Conservation (phyloP, 1,140 invertebrate genomes). For the Cotesia chilonis region DNA sequence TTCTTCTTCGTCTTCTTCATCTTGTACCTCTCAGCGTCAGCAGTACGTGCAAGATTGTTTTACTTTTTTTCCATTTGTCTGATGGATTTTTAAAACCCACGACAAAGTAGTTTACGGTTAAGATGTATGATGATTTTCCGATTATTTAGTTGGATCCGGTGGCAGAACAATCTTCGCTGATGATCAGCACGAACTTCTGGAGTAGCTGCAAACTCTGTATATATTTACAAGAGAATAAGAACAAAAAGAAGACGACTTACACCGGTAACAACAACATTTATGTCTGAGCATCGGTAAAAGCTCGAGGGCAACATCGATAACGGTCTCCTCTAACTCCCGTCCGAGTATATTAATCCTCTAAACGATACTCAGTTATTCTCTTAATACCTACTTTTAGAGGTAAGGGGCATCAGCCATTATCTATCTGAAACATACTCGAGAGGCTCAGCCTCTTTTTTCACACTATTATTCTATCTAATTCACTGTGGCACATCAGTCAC, state of each 20-base stretch:
- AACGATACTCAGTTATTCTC: constrained; percentile 51
- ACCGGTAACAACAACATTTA: neutral
- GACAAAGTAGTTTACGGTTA: constrained; percentile 26
- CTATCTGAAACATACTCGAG: neutral
- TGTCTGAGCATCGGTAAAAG: constrained; percentile 27
- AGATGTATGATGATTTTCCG: constrained; percentile 29
- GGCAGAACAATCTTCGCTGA: constrained; percentile 49
- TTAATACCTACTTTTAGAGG: constrained; percentile 43
- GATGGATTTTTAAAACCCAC: neutral
- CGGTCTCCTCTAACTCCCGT: constrained; percentile 46
- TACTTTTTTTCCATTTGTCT: neutral
- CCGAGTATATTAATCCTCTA: constrained; percentile 54
- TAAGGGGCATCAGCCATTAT: constrained; percentile 36
- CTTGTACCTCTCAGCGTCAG: neutral
- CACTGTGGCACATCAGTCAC: neutral
- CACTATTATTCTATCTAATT: no score
- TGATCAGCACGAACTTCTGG: constrained; percentile 54
- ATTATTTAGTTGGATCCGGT: constrained; percentile 24
- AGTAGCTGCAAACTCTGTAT: constrained; percentile 42
- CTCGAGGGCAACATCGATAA: constrained; percentile 51
- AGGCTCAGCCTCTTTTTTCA: neutral
- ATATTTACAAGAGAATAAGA: constrained; percentile 9
- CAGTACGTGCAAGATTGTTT: neutral
- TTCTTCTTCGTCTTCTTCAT: neutral
- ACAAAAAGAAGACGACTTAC: no score